Conservation (phyloP, 2,888 invertebrate species). For the Timema cristinae region DNA sequence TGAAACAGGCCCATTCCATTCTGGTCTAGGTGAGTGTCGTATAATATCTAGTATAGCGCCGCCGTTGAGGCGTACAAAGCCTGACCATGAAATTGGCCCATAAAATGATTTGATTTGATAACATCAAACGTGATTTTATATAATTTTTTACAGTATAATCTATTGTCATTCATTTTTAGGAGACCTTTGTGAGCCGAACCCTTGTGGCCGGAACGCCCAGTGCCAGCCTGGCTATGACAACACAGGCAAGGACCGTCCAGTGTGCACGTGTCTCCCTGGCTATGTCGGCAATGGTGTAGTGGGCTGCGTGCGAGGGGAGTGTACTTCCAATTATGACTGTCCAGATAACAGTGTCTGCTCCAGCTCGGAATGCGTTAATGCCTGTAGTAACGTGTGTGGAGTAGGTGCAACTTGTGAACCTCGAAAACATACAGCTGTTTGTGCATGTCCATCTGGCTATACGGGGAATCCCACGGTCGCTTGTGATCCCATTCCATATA, state of each 20-base stretch:
- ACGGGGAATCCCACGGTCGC: background rate
- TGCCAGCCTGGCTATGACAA: conserved; percentile 82
- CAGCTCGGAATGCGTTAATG: conserved; percentile 58
- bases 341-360: conserved; percentile 71
- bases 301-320: conserved; percentile 74
- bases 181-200: conserved; percentile 81
- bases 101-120: too few species aligned
- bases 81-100: too few species aligned
- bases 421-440: background rate
- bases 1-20: too few species aligned
- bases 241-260: conserved; percentile 75
- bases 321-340: conserved; percentile 71
- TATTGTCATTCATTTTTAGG: conserved; percentile 46
- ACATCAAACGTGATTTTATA: too few species aligned
- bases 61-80: too few species aligned
- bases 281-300: conserved; percentile 73
- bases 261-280: conserved; percentile 77
- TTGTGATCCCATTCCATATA: background rate
- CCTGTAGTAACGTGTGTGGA: conserved; percentile 32
- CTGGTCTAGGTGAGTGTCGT: too few species aligned
- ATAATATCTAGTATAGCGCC: too few species aligned
- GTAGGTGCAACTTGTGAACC: background rate
- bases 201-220: conserved; percentile 74
- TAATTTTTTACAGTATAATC: too few species aligned
- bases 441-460: background rate